Evolutionary conservation across 1,140 invertebrate genomes (phyloP).

Genomic region (Drosophila repleta): DNA sequence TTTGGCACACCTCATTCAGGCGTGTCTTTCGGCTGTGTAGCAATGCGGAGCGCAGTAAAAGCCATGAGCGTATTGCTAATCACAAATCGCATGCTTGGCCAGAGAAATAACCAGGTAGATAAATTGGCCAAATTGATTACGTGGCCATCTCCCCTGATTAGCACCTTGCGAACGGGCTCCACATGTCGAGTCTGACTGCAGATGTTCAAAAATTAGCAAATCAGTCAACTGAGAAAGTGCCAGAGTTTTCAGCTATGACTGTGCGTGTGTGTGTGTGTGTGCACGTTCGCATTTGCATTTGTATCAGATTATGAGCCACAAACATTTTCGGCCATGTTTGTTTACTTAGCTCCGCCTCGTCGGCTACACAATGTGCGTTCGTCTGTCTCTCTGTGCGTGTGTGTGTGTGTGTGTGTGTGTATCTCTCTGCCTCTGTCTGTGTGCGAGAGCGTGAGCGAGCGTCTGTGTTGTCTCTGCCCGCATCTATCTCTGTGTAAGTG

Average conservation of each 20-base stretch:
- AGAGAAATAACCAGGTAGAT: conserved; percentile 39
- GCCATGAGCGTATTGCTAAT: conserved; percentile 24
- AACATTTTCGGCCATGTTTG: conserved; percentile 84
- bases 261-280: conserved; percentile 31
- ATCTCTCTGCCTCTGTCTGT: conserved; percentile 4
- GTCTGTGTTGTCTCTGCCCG: conserved; percentile 44
- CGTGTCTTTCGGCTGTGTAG: too few relatives aligned
- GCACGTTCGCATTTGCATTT: conserved; percentile 69
- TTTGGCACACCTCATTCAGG: too few relatives aligned
- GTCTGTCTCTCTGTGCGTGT: conserved; percentile 15
- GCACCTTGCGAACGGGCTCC: conserved; percentile 56
- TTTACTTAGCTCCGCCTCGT: conserved; percentile 83
- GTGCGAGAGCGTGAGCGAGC: conserved; percentile 41
- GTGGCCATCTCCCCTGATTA: conserved; percentile 59
- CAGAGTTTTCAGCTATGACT: conserved; percentile 28
- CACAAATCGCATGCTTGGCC: conserved; percentile 43
- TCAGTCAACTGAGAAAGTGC: conserved; percentile 56
- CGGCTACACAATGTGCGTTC: conserved; percentile 55
- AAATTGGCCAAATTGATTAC: conserved; percentile 59
- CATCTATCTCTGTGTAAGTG: conserved; percentile 52
- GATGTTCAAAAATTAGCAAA: conserved; percentile 35
- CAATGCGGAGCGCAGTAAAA: conserved; percentile 16
- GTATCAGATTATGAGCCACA: conserved; percentile 82
- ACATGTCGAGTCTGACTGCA: conserved; percentile 43
- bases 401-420: conserved; percentile 8